Percentiles rank a stretch among this genome's conserved stretches.
These are phyloP conservation scores for Watsonalla cultraria DNA, from an alignment of 2,888 invertebrate genomes.

Conservation along the genomic window DNA sequence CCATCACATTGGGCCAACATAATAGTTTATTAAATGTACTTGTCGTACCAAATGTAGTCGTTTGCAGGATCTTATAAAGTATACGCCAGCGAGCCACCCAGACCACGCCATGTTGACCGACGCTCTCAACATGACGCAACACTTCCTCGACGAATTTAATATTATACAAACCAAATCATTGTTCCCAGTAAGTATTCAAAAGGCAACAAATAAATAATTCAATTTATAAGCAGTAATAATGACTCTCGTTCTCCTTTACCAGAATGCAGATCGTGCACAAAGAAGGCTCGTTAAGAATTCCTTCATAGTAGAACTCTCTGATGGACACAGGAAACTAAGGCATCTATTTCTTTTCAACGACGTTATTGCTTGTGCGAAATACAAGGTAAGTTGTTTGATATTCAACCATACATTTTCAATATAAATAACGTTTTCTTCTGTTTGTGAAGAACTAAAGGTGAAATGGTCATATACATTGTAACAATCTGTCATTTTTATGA, in stretches of 20 bases:
- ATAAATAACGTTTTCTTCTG: too few relatives aligned
- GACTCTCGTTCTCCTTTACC: conserved; percentile 24
- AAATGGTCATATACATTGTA: too few relatives aligned
- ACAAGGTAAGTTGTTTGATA: conserved; percentile 79
- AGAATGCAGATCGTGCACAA: conserved; percentile 89
- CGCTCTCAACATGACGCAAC: conserved; percentile 90
- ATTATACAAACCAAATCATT: conserved; percentile 90
- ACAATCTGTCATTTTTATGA: background rate
- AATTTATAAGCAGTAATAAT: background rate
- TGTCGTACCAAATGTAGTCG: too few relatives aligned
- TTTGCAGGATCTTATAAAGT: conserved; percentile 86
- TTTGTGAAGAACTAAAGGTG: too few relatives aligned
- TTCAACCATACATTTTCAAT: background rate
- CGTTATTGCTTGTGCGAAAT: conserved; percentile 96
- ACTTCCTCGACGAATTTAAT: conserved; percentile 94
- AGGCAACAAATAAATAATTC: background rate
- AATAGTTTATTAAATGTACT: too few relatives aligned
- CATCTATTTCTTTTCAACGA: conserved; percentile 97
- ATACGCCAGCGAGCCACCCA: conserved; percentile 87
- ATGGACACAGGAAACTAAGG: conserved; percentile 92
- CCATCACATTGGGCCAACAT: too few relatives aligned
- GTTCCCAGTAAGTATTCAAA: conserved; percentile 82
- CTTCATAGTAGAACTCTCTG: conserved; percentile 94
- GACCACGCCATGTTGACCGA: conserved; percentile 88
- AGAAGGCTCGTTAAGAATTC: conserved; percentile 95